phyloP scores from a whole-genome alignment of 2,113 vertebrate genomes.

The Podarcis raffonei region DNA sequence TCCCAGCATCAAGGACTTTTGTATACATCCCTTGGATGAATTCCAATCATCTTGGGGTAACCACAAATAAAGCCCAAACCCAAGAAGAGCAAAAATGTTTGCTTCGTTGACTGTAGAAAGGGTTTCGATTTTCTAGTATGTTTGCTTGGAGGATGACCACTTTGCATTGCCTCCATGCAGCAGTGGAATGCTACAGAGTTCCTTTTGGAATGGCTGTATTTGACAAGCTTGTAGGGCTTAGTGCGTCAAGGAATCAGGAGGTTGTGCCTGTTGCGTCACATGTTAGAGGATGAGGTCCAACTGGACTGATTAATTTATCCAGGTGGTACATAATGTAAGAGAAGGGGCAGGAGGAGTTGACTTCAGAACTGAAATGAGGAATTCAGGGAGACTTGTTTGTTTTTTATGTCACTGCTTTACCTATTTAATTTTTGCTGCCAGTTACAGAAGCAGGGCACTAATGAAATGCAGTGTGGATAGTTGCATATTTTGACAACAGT shows the following conservation, averaged over 20 bases:
- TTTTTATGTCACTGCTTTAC: not conserved
- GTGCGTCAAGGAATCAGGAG: not conserved
- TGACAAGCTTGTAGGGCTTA: not conserved
- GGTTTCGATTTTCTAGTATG: not conserved
- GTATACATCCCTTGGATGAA: not conserved
- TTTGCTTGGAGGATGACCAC: slow-evolving; percentile 21
- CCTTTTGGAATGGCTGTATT: not conserved
- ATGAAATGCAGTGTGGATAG: not conserved
- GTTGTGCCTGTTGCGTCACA: slow-evolving; percentile 6
- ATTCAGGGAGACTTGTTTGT: accelerated
- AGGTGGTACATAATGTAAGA: not conserved
- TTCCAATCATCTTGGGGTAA: not conserved
- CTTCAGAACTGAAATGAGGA: not conserved
- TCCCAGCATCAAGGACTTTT: not conserved
- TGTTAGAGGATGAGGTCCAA: not conserved
- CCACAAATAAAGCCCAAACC: not conserved
- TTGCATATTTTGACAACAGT: not conserved
- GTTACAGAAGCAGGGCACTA: not conserved
- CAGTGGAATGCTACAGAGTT: not conserved
- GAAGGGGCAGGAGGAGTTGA: not conserved
- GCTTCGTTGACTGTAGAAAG: not conserved
- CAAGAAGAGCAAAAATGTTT: slow-evolving; percentile 15
- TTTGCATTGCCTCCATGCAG: slow-evolving; percentile 22
- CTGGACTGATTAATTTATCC: slow-evolving; percentile 4
- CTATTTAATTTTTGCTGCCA: not conserved